These are phyloP conservation scores for Phrynocephalus vlangalii DNA, from an alignment of 2,797 vertebrate genomes.

Conservation along the genomic window DNA sequence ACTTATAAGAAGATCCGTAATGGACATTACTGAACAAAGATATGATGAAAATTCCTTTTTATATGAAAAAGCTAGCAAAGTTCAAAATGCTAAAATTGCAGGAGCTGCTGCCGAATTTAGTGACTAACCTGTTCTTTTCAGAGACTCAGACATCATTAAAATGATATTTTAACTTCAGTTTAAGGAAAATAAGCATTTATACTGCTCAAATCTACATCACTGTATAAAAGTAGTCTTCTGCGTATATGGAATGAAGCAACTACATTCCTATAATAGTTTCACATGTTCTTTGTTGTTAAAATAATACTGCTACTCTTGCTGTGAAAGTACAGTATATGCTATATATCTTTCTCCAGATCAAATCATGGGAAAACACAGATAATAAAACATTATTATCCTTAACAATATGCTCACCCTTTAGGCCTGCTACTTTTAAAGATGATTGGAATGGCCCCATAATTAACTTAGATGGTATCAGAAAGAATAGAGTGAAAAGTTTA, in stretches of 20 bases:
- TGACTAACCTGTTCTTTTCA: constrained; percentile 49
- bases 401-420: background rate
- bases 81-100: constrained; percentile 47
- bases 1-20: constrained; percentile 30
- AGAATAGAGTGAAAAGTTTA: background rate
- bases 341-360: constrained; percentile 19
- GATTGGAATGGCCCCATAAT: background rate
- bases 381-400: background rate
- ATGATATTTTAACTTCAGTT: constrained; percentile 45
- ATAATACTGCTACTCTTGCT: constrained; percentile 51
- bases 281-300: constrained; percentile 50
- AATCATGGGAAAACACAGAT: constrained; percentile 31
- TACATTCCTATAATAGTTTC: constrained; percentile 50
- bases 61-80: constrained; percentile 34
- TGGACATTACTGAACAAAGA: background rate
- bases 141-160: constrained; percentile 45
- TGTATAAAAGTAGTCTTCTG: constrained; percentile 57
- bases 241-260: constrained; percentile 40
- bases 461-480: background rate
- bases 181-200: constrained; percentile 52
- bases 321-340: constrained; percentile 38
- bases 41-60: constrained; percentile 4
- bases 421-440: background rate
- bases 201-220: constrained; percentile 55
- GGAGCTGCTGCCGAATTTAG: constrained; percentile 58